phyloP scores from a whole-genome alignment of 2,888 invertebrate genomes.

The Drosophila setosimentum region DNA sequence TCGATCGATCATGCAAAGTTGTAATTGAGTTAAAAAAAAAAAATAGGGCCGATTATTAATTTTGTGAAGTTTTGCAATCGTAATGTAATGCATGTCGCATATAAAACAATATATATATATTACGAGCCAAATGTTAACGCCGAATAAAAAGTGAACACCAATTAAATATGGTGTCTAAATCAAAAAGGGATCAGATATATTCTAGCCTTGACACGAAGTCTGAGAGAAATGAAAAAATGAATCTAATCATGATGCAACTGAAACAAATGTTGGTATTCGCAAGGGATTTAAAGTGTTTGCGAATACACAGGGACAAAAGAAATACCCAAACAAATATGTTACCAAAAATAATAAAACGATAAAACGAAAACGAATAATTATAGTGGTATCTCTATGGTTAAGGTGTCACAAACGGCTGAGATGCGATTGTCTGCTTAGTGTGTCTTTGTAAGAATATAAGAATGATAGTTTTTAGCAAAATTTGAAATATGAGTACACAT shows the following conservation, averaged over 20 bases:
- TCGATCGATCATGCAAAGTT: conserved; percentile 3
- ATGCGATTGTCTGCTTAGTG: neutral
- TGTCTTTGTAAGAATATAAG: neutral
- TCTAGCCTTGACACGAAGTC: neutral
- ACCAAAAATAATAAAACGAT: neutral
- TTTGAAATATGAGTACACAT: neutral
- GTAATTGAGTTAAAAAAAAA: neutral
- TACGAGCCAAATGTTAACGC: neutral
- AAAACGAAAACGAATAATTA: neutral
- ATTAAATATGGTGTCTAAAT: neutral
- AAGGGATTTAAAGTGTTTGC: neutral
- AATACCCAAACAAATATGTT: neutral
- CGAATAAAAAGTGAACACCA: neutral
- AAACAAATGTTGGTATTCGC: neutral
- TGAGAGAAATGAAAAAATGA: neutral
- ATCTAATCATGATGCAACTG: neutral
- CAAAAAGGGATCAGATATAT: neutral
- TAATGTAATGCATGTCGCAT: conserved; percentile 6
- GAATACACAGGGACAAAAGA: neutral
- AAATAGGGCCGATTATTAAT: neutral
- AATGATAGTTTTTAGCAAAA: neutral
- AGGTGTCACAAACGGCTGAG: neutral
- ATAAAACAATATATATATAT: neutral
- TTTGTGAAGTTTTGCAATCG: neutral
- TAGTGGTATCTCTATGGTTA: neutral